phyloP scores from a whole-genome alignment of 2,888 invertebrate genomes.

The Rhamnusium bicolor region DNA sequence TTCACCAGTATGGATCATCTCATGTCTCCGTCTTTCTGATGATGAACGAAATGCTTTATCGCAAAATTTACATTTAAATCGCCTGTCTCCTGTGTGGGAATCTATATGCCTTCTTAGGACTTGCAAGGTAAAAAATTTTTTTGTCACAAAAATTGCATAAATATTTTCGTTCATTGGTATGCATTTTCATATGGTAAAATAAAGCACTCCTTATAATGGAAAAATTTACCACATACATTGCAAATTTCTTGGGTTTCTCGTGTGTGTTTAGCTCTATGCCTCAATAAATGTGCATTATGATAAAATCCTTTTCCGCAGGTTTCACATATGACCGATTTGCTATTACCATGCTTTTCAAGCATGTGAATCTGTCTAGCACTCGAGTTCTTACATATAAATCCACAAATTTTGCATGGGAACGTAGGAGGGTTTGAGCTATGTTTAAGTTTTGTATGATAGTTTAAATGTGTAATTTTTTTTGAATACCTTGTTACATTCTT shows the following conservation, averaged over 20 bases:
- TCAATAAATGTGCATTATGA: not conserved
- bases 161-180: not conserved
- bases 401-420: conserved; percentile 16
- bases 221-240: not conserved
- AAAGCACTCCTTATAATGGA: not conserved
- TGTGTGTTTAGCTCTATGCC: not conserved
- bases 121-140: not conserved
- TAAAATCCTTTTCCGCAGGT: not conserved
- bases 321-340: not conserved
- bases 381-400: not conserved
- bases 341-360: not conserved
- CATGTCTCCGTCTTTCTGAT: not conserved
- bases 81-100: conserved; percentile 2
- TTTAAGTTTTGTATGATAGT: not conserved
- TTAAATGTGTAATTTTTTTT: not conserved
- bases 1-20: conserved; percentile 2
- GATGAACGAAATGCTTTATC: not conserved
- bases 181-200: not conserved
- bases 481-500: not conserved
- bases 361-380: not conserved
- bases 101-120: not conserved
- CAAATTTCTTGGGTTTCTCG: conserved; percentile 1
- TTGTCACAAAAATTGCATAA: not conserved
- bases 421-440: not conserved
- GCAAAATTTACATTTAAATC: conserved; percentile 1